phyloP scores from a whole-genome alignment of 2,888 invertebrate species.

The Lymantria dispar region DNA sequence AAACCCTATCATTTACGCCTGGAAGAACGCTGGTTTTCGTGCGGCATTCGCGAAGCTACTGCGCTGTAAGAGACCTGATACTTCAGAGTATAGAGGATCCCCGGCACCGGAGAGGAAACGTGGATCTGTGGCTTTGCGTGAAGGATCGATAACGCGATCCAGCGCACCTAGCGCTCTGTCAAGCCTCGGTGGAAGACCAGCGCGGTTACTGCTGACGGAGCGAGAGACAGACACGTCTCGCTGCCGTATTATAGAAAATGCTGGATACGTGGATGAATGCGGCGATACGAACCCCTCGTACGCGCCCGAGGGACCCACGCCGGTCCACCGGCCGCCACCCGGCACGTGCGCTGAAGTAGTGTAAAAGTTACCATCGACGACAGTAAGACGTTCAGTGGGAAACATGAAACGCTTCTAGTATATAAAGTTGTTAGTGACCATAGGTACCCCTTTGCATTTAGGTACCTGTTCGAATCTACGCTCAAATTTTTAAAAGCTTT shows the following conservation, averaged over 20 bases:
- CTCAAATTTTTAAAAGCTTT: slow-evolving; percentile 80
- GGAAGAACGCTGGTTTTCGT: slow-evolving; percentile 91
- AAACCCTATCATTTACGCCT: slow-evolving; percentile 92
- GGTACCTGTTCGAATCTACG: slow-evolving; percentile 75
- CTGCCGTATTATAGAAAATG: slow-evolving; percentile 78
- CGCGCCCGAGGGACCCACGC: slow-evolving; percentile 72
- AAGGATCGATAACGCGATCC: slow-evolving; percentile 67
- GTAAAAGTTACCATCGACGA: slow-evolving; percentile 51
- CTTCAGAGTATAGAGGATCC: slow-evolving; percentile 78
- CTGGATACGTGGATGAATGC: slow-evolving; percentile 69
- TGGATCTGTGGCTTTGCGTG: slow-evolving; percentile 73
- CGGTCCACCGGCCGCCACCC: slow-evolving; percentile 60
- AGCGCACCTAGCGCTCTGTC: slow-evolving; percentile 60
- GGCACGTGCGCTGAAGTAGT: slow-evolving; percentile 48
- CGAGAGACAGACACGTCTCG: slow-evolving; percentile 60
- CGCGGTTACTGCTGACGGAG: slow-evolving; percentile 66
- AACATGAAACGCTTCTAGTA: slow-evolving; percentile 80
- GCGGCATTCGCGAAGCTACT: slow-evolving; percentile 87
- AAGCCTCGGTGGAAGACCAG: slow-evolving; percentile 66
- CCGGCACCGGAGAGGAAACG: slow-evolving; percentile 80
- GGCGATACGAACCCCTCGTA: slow-evolving; percentile 74
- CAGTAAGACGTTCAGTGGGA: slow-evolving; percentile 67
- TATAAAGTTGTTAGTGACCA: slow-evolving; percentile 69
- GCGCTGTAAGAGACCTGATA: slow-evolving; percentile 85
- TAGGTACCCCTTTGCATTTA: slow-evolving; percentile 71